phyloP scores from a whole-genome alignment of 2,797 vertebrate genomes.

The Schizopygopsis malacanthus region DNA sequence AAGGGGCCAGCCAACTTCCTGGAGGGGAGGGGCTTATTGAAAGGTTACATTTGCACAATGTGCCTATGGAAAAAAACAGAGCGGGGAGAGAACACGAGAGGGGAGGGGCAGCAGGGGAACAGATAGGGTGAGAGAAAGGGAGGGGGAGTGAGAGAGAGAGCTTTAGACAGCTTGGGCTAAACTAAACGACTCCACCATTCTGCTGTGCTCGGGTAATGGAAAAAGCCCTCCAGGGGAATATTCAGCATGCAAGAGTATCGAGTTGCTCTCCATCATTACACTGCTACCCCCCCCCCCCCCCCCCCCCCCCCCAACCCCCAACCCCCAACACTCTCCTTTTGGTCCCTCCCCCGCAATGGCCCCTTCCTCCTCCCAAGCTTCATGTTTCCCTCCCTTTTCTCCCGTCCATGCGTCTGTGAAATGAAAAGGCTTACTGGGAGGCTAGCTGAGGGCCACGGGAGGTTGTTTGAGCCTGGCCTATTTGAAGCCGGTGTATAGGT shows the following conservation, averaged over 20 bases:
- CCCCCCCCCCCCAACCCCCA: slow-evolving; percentile 14
- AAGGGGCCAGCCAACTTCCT: slow-evolving; percentile 84
- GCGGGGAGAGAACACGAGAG: slow-evolving; percentile 56
- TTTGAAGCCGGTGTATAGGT: slow-evolving; percentile 59
- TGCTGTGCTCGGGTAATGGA: slow-evolving; percentile 83
- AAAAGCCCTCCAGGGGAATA: slow-evolving; percentile 86
- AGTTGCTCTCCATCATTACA: slow-evolving; percentile 80
- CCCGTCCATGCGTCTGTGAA: slow-evolving; percentile 58
- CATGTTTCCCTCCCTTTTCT: slow-evolving; percentile 48
- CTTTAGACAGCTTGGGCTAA: slow-evolving; percentile 68
- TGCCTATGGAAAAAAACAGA: slow-evolving; percentile 83
- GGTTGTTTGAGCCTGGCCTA: slow-evolving; percentile 59
- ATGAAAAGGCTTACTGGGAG: slow-evolving; percentile 69
- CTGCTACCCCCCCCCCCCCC: slow-evolving; percentile 65
- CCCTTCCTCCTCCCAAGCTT: slow-evolving; percentile 58
- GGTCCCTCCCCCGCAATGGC: slow-evolving; percentile 44
- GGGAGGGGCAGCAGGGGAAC: slow-evolving; percentile 54
- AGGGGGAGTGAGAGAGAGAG: slow-evolving; percentile 54
- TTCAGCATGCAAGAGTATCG: slow-evolving; percentile 82
- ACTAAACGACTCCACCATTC: slow-evolving; percentile 78
- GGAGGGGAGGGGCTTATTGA: slow-evolving; percentile 84
- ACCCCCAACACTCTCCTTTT: slow-evolving; percentile 32
- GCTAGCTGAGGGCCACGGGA: slow-evolving; percentile 68
- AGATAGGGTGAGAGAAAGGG: slow-evolving; percentile 58
- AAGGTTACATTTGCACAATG: slow-evolving; percentile 96